phyloP scores from a whole-genome alignment of 2,113 vertebrate species.

The Indicator maculatus region DNA sequence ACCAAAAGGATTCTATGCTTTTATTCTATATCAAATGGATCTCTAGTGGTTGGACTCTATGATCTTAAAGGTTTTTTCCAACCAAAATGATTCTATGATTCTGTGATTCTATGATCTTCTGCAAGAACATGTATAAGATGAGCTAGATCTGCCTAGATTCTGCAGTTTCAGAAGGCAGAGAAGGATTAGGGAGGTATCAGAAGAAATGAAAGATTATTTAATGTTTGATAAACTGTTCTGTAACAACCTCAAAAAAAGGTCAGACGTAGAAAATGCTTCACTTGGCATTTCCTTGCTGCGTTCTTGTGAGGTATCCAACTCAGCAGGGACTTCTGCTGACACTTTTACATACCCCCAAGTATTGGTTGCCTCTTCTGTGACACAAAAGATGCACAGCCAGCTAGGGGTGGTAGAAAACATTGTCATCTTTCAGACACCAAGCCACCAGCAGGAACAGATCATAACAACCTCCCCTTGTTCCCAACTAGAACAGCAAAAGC shows the following conservation, averaged over 20 bases:
- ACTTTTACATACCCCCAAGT: neutral
- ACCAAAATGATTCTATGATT: too few species aligned
- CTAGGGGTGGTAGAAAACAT: neutral
- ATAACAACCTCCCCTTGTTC: neutral
- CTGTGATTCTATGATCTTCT: neutral
- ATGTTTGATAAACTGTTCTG: neutral
- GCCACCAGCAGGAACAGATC: neutral
- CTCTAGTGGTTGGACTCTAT: too few species aligned
- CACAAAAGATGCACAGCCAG: neutral
- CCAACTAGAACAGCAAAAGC: neutral
- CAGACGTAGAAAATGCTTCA: neutral
- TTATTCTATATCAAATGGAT: neutral
- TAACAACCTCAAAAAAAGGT: neutral
- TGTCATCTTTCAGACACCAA: neutral
- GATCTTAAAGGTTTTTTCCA: too few species aligned
- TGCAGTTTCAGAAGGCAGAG: neutral
- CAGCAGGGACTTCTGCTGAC: neutral
- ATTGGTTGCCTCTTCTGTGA: neutral
- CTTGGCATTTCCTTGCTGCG: neutral
- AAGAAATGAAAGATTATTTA: constrained; percentile 25
- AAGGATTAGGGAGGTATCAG: neutral
- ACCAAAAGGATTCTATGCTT: too few species aligned
- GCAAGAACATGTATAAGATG: neutral
- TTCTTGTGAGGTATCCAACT: neutral
- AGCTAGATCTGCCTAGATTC: neutral